A percentile compares a stretch with the other conserved stretches of the same genome.
phyloP scores from a whole-genome alignment of 1,140 invertebrate genomes.

The Neotoxoptera formosana region DNA sequence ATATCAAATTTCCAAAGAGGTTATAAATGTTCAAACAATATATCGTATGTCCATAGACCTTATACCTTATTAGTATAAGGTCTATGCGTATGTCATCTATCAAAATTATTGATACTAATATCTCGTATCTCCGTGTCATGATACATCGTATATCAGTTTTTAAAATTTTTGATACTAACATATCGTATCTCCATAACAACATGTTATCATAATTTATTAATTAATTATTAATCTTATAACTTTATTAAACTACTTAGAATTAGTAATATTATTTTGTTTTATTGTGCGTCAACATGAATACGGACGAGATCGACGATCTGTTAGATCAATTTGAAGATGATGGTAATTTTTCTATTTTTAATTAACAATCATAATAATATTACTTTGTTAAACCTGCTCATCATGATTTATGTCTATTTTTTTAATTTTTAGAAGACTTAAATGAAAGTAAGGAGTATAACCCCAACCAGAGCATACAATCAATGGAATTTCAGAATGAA shows the following conservation, averaged over 20 bases:
- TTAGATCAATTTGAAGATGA: neutral
- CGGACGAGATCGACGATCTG: neutral
- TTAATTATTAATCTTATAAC: neutral
- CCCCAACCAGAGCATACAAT: too few species aligned
- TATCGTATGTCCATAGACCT: too few species aligned
- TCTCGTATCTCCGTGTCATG: neutral
- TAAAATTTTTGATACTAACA: neutral
- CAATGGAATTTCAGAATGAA: neutral
- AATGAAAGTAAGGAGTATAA: too few species aligned
- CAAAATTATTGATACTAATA: neutral
- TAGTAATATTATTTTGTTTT: neutral
- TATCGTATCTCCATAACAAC: neutral
- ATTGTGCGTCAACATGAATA: neutral
- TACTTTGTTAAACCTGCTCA: too few species aligned
- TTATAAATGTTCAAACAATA: neutral
- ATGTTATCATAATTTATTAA: neutral
- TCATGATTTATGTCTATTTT: too few species aligned
- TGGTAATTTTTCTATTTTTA: neutral
- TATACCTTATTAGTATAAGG: too few species aligned
- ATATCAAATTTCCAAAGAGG: neutral
- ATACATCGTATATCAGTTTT: neutral
- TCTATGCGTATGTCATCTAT: neutral
- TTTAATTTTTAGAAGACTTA: too few species aligned
- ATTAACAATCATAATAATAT: too few species aligned
- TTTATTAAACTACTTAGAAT: neutral